phyloP scores from a whole-genome alignment of 2,797 vertebrate genomes.

The Sciurus carolinensis region DNA sequence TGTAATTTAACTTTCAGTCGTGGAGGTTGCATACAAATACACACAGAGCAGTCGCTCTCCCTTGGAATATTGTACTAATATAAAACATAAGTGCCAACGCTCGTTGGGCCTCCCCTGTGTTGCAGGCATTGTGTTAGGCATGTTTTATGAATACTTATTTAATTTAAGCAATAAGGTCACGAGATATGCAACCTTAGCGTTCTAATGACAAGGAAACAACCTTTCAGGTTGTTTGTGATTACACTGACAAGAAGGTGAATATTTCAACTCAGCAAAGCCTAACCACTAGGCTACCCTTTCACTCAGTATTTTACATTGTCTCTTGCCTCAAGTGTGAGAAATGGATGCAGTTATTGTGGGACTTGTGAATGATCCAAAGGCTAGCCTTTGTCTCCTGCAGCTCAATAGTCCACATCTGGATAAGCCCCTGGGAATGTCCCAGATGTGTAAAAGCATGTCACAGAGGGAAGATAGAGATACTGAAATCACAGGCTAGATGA shows the following conservation, averaged over 20 bases:
- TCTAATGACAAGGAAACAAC: not conserved
- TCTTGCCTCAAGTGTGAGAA: not conserved
- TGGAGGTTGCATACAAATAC: not conserved
- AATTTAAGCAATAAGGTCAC: not conserved
- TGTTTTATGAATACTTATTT: constrained; percentile 38
- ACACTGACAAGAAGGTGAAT: not conserved
- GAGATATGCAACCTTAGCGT: not conserved
- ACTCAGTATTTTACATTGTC: not conserved
- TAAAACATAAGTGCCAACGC: not conserved
- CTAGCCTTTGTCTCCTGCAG: not conserved
- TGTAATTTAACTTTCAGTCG: not conserved
- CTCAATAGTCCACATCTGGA: not conserved
- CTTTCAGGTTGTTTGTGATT: not conserved
- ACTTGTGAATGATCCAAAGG: constrained; percentile 35
- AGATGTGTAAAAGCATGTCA: not conserved
- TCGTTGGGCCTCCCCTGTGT: not conserved
- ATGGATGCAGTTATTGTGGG: not conserved
- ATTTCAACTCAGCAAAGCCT: not conserved
- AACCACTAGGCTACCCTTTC: not conserved
- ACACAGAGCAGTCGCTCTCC: not conserved
- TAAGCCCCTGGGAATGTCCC: not conserved
- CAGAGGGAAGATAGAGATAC: not conserved
- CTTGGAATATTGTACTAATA: not conserved
- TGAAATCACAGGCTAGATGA: not conserved
- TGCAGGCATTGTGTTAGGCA: not conserved